Conservation (phyloP, 2,888 invertebrate species). For the Nymphalis c-album region DNA sequence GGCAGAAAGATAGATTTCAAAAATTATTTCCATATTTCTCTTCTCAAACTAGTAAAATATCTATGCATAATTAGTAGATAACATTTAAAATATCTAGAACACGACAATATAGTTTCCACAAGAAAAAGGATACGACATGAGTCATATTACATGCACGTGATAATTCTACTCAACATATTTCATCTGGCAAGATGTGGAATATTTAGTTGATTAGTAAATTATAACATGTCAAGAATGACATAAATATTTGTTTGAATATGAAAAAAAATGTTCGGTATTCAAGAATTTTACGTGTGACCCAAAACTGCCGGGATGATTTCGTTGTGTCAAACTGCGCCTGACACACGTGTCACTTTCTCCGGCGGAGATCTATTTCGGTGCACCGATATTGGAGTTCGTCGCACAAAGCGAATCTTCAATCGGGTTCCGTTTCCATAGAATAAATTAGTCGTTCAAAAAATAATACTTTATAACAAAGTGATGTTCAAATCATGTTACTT, state of each 20-base stretch:
- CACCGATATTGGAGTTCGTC: slow-evolving; percentile 14
- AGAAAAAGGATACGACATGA: neutral
- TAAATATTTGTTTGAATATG: slow-evolving; percentile 39
- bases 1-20: too few species aligned
- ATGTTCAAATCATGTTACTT: too few species aligned
- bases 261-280: slow-evolving; percentile 52
- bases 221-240: slow-evolving; percentile 41
- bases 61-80: too few species aligned
- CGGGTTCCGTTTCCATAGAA: too few species aligned
- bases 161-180: slow-evolving; percentile 25
- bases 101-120: neutral
- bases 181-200: slow-evolving; percentile 32
- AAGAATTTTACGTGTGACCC: slow-evolving; percentile 67
- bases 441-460: too few species aligned
- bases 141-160: neutral
- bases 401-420: neutral
- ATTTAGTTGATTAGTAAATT: slow-evolving; percentile 41
- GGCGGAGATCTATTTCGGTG: slow-evolving; percentile 65
- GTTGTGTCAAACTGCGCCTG: slow-evolving; percentile 58
- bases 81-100: neutral
- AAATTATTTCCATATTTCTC: too few species aligned
- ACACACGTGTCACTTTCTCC: slow-evolving; percentile 70
- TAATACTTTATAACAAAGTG: too few species aligned
- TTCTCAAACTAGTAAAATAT: too few species aligned
- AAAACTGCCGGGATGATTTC: slow-evolving; percentile 66